A percentile compares a stretch with the other conserved stretches of the same genome.
These are phyloP conservation scores for Ichneumon xanthorius DNA, from an alignment of 2,888 invertebrate genomes.

Conservation along the genomic window DNA sequence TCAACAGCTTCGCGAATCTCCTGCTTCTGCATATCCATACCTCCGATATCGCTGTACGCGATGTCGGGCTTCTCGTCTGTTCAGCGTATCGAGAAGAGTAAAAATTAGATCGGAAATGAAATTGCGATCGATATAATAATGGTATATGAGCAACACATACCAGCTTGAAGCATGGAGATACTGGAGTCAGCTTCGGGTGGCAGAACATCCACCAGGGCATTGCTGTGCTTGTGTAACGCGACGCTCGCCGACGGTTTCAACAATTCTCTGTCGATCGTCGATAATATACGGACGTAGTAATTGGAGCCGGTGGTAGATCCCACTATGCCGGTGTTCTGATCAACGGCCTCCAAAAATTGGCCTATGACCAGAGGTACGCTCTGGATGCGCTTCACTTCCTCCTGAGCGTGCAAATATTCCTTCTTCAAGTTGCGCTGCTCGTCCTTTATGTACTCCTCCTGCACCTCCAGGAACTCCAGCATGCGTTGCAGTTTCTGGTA, in stretches of 20 bases:
- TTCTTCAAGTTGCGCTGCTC: slow-evolving; percentile 99
- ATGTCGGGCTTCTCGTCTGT: slow-evolving; percentile 99
- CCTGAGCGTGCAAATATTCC: slow-evolving; percentile 99
- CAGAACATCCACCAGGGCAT: slow-evolving; percentile 99
- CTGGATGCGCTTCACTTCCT: slow-evolving; percentile 99
- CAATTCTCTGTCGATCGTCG: slow-evolving; percentile 98
- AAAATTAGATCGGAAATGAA: slow-evolving; percentile 4
- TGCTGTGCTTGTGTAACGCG: slow-evolving; percentile 99
- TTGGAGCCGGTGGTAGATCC: slow-evolving; percentile 99
- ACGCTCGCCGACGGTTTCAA: slow-evolving; percentile 99
- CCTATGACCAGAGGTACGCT: slow-evolving; percentile 99
- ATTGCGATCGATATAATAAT: no score
- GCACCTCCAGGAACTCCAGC: slow-evolving; percentile 98
- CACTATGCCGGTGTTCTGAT: slow-evolving; percentile 99
- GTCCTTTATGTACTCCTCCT: slow-evolving; percentile 99
- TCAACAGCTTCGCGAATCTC: slow-evolving; percentile 99
- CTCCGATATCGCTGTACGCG: slow-evolving; percentile 98
- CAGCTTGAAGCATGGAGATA: slow-evolving; percentile 98
- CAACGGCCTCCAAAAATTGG: slow-evolving; percentile 99
- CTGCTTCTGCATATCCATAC: slow-evolving; percentile 99
- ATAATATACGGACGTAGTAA: slow-evolving; percentile 99
- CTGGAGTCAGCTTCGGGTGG: slow-evolving; percentile 99
- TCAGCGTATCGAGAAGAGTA: slow-evolving; percentile 1
- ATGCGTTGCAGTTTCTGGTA: slow-evolving; percentile 96
- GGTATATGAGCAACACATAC: slow-evolving; percentile 85